phyloP scores from a whole-genome alignment of 1,140 invertebrate genomes.

The Reticulitermes speratus region DNA sequence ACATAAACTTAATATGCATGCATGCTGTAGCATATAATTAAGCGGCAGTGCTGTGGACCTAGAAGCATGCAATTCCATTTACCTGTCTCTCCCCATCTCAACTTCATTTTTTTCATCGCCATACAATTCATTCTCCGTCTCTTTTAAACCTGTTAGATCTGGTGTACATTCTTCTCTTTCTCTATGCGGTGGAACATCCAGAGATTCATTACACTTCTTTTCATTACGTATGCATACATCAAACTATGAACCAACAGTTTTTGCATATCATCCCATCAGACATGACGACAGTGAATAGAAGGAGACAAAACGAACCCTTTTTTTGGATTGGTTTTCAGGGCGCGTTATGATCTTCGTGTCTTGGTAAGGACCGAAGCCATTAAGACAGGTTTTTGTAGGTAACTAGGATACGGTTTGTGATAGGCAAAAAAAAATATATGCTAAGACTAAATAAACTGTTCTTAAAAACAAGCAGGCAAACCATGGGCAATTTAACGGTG shows the following conservation, averaged over 20 bases:
- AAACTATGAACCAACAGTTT: neutral
- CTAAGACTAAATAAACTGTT: constrained; percentile 4
- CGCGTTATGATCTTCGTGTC: neutral
- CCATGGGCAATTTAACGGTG: neutral
- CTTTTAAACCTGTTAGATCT: neutral
- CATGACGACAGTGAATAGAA: neutral
- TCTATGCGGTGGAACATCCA: neutral
- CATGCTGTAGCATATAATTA: constrained; percentile 13
- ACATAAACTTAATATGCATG: neutral
- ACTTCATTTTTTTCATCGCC: neutral
- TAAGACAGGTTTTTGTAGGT: constrained; percentile 12
- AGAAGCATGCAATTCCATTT: neutral
- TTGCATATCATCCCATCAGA: neutral
- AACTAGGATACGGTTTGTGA: neutral
- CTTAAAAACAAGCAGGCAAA: neutral
- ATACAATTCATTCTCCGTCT: neutral
- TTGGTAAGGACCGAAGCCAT: neutral
- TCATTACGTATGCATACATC: constrained; percentile 7
- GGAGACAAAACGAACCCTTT: neutral
- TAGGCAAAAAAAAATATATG: constrained; percentile 1
- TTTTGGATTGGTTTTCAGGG: neutral
- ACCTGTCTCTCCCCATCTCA: neutral
- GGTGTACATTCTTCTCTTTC: neutral
- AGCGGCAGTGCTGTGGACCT: neutral
- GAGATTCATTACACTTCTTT: constrained; percentile 12